Evolutionary conservation across 1,140 invertebrate species (phyloP).

Genomic region (Carposina sasakii): DNA sequence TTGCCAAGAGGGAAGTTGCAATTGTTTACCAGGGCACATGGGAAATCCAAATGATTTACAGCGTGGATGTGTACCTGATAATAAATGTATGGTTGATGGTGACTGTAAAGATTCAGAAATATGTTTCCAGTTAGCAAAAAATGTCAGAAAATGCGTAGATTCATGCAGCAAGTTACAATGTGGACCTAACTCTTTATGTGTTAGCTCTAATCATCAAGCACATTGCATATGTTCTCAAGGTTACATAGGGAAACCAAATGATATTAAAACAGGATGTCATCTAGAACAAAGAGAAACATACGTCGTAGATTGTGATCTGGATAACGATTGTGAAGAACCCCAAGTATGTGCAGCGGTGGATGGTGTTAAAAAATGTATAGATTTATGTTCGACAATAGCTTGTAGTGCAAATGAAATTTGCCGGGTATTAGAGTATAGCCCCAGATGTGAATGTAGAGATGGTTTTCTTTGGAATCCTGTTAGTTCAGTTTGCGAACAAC

Average conservation of each 20-base stretch:
- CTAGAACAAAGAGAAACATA: conserved; percentile 73
- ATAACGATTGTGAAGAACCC: conserved; percentile 80
- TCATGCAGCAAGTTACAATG: conserved; percentile 90
- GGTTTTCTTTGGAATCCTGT: conserved; percentile 88
- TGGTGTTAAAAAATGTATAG: conserved; percentile 78
- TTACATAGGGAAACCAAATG: conserved; percentile 84
- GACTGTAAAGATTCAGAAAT: conserved; percentile 88
- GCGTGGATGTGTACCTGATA: conserved; percentile 79
- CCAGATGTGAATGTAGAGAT: conserved; percentile 83
- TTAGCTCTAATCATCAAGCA: conserved; percentile 86
- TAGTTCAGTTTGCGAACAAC: conserved; percentile 85
- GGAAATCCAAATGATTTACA: conserved; percentile 83
- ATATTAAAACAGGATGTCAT: conserved; percentile 84
- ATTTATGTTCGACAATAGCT: conserved; percentile 84
- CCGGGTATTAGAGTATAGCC: conserved; percentile 76
- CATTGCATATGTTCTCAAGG: conserved; percentile 89
- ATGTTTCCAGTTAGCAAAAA: conserved; percentile 87
- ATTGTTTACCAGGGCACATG: conserved; percentile 84
- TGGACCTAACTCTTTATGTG: conserved; percentile 90
- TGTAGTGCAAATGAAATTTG: conserved; percentile 89
- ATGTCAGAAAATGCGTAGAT: conserved; percentile 86
- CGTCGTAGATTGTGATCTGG: conserved; percentile 76
- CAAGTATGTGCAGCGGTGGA: conserved; percentile 75
- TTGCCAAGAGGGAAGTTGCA: conserved; percentile 85
- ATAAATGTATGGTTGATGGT: conserved; percentile 84